Base-by-base conservation (phyloP, 2,113 vertebrate species). In the Zingel zingel region DNA sequence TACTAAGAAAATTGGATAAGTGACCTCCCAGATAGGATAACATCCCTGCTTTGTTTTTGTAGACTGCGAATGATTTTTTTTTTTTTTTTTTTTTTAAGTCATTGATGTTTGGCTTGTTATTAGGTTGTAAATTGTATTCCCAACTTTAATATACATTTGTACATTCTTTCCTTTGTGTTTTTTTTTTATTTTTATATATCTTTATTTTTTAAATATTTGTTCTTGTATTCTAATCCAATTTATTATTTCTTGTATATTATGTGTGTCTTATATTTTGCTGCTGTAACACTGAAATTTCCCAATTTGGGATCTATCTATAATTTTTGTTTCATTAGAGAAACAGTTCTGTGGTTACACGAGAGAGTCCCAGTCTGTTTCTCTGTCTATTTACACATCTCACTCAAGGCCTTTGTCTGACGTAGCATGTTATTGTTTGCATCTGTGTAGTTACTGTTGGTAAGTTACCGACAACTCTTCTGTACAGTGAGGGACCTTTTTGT, bases 401-500 rank as follows among this genome's bases (percentile, higher is more conserved):
- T 66, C n/a, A 53, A 33, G 23, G 7, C 19, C 27, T 25, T 54
- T 48, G 18, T 75, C n/a, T 57, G 43, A 43, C 5, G 0, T 25
- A 3, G 21, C 39, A 53, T 48, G 54, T 58, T 3, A 71, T 33
- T 43, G 30, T 69, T 73, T 58, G 15, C 36, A 48, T 68, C 43
- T 19, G 15, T 74, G 62, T 27, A 33, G 21, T 36, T 11, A 5
- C n/a, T 72, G 33, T 62, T 25, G 18, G 19, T 50, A 14, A 30
- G 25, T 57, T 39, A 43, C 10, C 50, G 43, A 59, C 56, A 8
- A 25, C 23, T 14, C 51, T 83, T 50, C 69, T 74, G 79, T 76
- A 66, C 79, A 79, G 53, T 68, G 10, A 64, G 45, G 70, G 30
- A 36, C 25, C 39, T 75, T 89, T 89, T 84, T 82, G 68, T 75